A percentile compares a stretch with the other conserved stretches of the same genome.
Conservation (phyloP, 2,797 vertebrate genomes). For the Rhinichthys osculus region DNA sequence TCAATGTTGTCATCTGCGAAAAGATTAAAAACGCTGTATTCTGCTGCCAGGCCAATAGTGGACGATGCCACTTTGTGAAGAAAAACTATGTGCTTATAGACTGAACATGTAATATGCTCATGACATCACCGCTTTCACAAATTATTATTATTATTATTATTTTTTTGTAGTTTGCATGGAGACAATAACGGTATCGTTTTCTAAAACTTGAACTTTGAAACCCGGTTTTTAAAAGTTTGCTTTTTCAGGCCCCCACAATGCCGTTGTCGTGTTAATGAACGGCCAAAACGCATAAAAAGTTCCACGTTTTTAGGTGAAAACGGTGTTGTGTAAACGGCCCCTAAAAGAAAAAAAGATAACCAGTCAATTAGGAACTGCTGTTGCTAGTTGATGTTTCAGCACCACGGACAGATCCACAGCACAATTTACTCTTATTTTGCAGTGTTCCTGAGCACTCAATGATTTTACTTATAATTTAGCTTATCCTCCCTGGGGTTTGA, state of each 20-base stretch:
- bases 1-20: too few relatives aligned
- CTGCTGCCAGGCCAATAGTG: too few relatives aligned
- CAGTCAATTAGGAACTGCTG: background rate
- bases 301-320: background rate
- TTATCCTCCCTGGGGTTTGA: background rate
- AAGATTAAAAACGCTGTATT: too few relatives aligned
- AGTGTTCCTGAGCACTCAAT: background rate
- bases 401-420: slow-evolving; percentile 21
- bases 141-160: too few relatives aligned
- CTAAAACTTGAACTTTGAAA: background rate
- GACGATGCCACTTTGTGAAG: too few relatives aligned
- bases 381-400: slow-evolving; percentile 16
- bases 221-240: background rate
- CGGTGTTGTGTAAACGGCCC: background rate
- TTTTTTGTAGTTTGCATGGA: background rate
- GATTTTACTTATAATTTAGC: background rate
- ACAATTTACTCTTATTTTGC: background rate
- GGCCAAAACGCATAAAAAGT: background rate
- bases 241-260: background rate
- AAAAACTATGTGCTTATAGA: too few relatives aligned
- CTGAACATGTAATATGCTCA: too few relatives aligned
- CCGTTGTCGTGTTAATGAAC: background rate
- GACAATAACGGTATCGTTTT: background rate
- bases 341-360: background rate
- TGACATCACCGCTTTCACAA: too few relatives aligned